Conservation (phyloP, 1,140 invertebrate genomes). For the Brachionus calyciflorus region DNA sequence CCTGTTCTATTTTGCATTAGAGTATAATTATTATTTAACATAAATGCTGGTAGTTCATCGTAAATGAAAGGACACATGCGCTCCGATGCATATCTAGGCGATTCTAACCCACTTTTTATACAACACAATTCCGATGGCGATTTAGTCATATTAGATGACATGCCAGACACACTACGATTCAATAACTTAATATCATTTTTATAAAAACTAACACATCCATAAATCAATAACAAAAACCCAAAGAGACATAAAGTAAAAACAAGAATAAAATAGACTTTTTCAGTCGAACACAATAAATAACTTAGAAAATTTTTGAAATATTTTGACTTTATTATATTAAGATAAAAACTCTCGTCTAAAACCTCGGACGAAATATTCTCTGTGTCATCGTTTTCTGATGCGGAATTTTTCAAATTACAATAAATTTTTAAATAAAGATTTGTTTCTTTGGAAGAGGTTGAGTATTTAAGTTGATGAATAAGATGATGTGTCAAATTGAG, state of each 20-base stretch:
- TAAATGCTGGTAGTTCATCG: constrained; percentile 12
- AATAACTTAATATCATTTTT: constrained; percentile 14
- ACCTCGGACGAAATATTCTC: no score
- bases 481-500: no score
- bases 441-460: no score
- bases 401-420: constrained; percentile 3
- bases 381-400: background rate
- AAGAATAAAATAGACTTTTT: constrained; percentile 18
- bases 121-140: background rate
- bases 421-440: background rate
- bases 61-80: constrained; percentile 7
- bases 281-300: constrained; percentile 1
- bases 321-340: background rate
- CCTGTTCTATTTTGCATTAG: background rate
- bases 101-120: background rate
- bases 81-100: background rate
- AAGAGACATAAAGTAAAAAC: background rate
- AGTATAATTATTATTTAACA: background rate
- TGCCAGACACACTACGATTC: background rate
- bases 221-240: background rate
- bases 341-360: background rate
- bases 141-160: background rate
- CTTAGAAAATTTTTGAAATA: background rate
- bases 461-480: no score
- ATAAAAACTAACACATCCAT: constrained; percentile 11